Percentiles rank a stretch among this genome's conserved stretches.
Conservation (phyloP, 2,797 vertebrate genomes). For the Cirrhinus molitorella region DNA sequence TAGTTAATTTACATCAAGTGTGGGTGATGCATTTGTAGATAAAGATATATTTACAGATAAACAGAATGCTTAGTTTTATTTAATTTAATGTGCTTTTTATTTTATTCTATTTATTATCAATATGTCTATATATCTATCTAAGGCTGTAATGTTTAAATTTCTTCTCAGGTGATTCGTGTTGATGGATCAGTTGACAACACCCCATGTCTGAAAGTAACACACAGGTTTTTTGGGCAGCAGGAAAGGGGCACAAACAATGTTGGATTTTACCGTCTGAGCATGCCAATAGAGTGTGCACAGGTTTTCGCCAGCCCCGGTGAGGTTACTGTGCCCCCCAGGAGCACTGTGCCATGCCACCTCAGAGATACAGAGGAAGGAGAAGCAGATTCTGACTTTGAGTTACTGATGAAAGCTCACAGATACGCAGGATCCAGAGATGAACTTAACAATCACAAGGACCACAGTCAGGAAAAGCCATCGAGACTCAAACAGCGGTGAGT, state of each 20-base stretch:
- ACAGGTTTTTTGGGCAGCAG: slow-evolving; percentile 84
- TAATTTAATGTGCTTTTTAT: not conserved
- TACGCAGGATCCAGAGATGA: slow-evolving; percentile 88
- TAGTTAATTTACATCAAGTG: slow-evolving; percentile 43
- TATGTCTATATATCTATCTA: not conserved
- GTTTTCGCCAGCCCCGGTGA: slow-evolving; percentile 81
- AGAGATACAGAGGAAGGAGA: slow-evolving; percentile 89
- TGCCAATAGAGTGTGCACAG: slow-evolving; percentile 90
- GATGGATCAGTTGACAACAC: slow-evolving; percentile 84
- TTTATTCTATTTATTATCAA: not conserved
- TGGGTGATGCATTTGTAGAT: not conserved
- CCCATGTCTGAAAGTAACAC: slow-evolving; percentile 89
- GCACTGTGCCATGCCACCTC: slow-evolving; percentile 81
- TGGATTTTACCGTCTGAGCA: slow-evolving; percentile 92
- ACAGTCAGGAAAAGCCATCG: slow-evolving; percentile 91
- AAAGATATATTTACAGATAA: not conserved
- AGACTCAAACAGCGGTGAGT: slow-evolving; percentile 90
- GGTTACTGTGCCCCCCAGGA: slow-evolving; percentile 76
- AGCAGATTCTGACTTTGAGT: slow-evolving; percentile 93
- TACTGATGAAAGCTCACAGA: slow-evolving; percentile 91
- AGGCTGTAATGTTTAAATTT: not conserved
- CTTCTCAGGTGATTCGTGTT: slow-evolving; percentile 84
- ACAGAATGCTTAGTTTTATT: not conserved
- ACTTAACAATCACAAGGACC: slow-evolving; percentile 92
- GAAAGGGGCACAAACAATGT: slow-evolving; percentile 79